Evolutionary conservation across 2,113 vertebrate species (phyloP).

Genomic region (Damaliscus lunatus): DNA sequence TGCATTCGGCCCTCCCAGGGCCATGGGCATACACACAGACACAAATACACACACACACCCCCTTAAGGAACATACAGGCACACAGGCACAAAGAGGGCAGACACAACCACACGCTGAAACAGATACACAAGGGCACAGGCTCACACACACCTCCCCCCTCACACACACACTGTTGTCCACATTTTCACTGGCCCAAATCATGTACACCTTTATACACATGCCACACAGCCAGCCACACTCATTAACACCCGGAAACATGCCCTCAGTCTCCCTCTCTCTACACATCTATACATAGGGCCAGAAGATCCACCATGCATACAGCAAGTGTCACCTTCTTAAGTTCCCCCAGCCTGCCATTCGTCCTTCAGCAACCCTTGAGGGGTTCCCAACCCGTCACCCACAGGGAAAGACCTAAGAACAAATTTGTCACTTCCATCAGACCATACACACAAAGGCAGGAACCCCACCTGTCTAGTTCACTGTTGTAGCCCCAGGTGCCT

Average conservation of each 20-base stretch:
- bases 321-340: background rate
- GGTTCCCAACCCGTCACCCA: background rate
- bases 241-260: background rate
- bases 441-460: background rate
- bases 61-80: background rate
- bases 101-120: background rate
- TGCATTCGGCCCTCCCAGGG: background rate
- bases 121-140: background rate
- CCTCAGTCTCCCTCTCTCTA: background rate
- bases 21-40: background rate
- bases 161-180: background rate
- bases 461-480: background rate
- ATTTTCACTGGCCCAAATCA: background rate
- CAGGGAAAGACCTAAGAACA: background rate
- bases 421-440: background rate
- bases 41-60: background rate
- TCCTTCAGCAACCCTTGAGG: background rate
- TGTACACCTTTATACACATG: background rate
- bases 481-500: background rate
- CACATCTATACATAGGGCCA: background rate
- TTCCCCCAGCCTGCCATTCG: background rate
- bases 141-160: background rate
- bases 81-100: background rate
- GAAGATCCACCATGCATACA: background rate
- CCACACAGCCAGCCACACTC: background rate